These are phyloP conservation scores for Diadromus collaris DNA, from an alignment of 2,888 invertebrate species.

Conservation along the genomic window DNA sequence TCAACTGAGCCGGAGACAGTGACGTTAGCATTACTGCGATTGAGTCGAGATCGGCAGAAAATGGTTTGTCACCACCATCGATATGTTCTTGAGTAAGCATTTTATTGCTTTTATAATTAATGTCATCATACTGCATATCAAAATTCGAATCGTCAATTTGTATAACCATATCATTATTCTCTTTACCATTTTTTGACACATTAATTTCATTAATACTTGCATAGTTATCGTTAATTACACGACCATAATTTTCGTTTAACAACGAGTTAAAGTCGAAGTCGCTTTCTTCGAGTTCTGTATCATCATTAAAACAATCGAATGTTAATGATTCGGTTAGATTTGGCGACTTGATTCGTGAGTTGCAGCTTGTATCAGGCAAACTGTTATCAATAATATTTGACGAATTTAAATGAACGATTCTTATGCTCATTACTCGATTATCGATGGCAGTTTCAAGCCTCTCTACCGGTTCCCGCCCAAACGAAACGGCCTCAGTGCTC, in stretches of 20 bases:
- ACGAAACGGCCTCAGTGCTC: background rate
- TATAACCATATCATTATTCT: background rate
- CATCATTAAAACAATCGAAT: background rate
- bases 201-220: background rate
- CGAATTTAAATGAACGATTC: background rate
- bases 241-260: background rate
- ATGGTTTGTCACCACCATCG: too few species aligned
- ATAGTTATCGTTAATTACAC: background rate
- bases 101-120: too few species aligned
- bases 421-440: background rate
- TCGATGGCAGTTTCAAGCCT: background rate
- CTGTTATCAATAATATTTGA: background rate
- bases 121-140: background rate
- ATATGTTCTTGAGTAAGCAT: too few species aligned
- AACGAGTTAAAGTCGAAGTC: background rate
- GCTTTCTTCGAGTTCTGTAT: background rate
- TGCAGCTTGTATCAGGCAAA: background rate
- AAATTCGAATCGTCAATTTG: background rate
- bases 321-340: background rate
- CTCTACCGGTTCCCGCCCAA: background rate
- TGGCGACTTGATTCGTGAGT: background rate
- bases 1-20: background rate
- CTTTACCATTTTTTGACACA: background rate
- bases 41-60: constrained; percentile 11
- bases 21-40: constrained; percentile 23